Conservation (phyloP, 1,140 invertebrate species). For the Callitettix versicolor region DNA sequence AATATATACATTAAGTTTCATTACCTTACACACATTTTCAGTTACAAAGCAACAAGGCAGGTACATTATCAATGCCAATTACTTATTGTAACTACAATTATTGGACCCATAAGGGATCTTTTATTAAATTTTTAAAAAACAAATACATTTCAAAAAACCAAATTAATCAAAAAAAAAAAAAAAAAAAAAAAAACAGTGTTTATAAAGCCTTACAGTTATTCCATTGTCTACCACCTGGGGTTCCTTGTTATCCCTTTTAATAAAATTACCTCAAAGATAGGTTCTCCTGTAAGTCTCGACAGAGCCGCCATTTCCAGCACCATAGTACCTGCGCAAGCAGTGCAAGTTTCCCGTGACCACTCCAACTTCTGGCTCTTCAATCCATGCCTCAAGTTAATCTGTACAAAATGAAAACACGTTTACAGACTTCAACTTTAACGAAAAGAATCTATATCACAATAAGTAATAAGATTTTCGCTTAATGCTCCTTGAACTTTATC, state of each 20-base stretch:
- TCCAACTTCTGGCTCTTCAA: constrained; percentile 65
- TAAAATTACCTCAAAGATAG: constrained; percentile 69
- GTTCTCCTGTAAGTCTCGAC: constrained; percentile 82
- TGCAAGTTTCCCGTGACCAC: constrained; percentile 82
- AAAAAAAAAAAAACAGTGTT: too few species aligned
- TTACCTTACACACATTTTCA: background rate
- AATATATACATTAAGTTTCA: background rate
- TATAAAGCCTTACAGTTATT: background rate
- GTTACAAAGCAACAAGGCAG: background rate
- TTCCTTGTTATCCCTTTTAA: background rate
- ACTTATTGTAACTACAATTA: background rate
- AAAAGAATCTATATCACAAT: too few species aligned
- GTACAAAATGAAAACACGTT: background rate
- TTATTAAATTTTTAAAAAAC: too few species aligned
- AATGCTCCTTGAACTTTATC: too few species aligned
- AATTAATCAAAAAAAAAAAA: too few species aligned
- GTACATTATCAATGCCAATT: background rate
- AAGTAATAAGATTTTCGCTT: too few species aligned
- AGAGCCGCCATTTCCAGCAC: constrained; percentile 94
- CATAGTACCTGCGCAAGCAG: constrained; percentile 97
- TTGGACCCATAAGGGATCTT: too few species aligned
- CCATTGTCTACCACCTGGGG: too few species aligned
- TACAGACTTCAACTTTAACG: too few species aligned
- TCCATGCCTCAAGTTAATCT: constrained; percentile 85
- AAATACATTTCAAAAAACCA: too few species aligned